Base-by-base conservation (phyloP, 2,113 vertebrate species). In the Micronisus gabar region DNA sequence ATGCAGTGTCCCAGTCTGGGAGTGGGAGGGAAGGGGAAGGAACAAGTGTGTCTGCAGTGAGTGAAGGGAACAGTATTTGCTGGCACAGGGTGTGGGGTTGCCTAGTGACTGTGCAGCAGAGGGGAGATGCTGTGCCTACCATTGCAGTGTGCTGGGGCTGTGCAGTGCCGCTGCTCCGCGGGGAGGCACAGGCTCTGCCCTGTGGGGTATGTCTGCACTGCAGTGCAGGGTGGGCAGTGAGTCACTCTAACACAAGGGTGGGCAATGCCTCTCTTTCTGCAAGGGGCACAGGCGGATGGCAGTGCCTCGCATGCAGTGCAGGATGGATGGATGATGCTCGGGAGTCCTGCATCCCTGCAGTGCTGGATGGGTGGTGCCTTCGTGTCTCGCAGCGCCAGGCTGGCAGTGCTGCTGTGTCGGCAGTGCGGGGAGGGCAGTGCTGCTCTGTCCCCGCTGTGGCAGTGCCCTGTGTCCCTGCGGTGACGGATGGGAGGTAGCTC, bases 51-150 rank as follows among this genome's bases (percentile, higher is more conserved):
- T 86, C 86, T 89, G 93, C 94, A 88, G 88, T 8, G 83, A 88
- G 88, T 0, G 21, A 76, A 88, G 27, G 81, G 91, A 95, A 43
- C 61, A 26, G 76, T 25, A 45, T 93, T 74, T 78, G 93, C 93
- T 63, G 81, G 95, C 13, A 16, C 72, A 81, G 83, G 86, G 89
- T 94, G 89, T 74, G 91, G 91, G 91, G 96, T 96, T 97, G 94
- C 96, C 95, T 96, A 91, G 96, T 85, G 95, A 96, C 94, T 74
- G 91, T 58, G 76, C 70, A 91, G 95, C 56, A 12, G 56, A 90
- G 93, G 81, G 95, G 95, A 80, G 93, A 73, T 94, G 89, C 87
- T 81, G 93, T 75, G 91, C 73, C 67, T 48, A 8, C 78, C 68
- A 0, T 30, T 14, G 56, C 93, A 89, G 93, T 6, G 81, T 0